These are phyloP conservation scores for Hypotaenidia okinawae DNA, from an alignment of 2,797 vertebrate species.

Conservation along the genomic window DNA sequence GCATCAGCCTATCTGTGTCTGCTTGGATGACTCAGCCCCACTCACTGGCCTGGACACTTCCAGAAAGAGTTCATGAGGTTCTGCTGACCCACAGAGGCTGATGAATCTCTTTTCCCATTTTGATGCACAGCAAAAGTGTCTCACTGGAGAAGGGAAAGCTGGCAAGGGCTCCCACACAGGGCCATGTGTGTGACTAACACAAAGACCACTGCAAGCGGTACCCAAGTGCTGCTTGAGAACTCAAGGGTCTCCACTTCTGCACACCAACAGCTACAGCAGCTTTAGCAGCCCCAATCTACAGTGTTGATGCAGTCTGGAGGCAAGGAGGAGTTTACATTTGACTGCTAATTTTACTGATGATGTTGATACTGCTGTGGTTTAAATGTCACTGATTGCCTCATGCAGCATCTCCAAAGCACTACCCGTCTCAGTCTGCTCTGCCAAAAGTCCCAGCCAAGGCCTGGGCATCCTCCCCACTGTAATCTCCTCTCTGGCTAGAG, in stretches of 20 bases:
- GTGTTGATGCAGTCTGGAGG: neutral
- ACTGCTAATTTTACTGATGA: neutral
- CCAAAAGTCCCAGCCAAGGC: neutral
- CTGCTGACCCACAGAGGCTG: constrained; percentile 31
- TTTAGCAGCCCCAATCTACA: neutral
- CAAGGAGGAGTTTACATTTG: neutral
- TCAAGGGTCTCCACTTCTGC: neutral
- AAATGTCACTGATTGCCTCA: neutral
- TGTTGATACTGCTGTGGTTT: neutral
- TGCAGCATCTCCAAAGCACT: neutral
- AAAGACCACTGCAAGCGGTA: neutral
- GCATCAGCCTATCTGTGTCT: neutral
- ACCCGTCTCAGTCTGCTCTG: neutral
- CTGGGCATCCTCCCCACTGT: neutral
- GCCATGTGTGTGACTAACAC: accelerated
- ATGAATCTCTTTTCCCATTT: neutral
- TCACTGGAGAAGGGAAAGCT: neutral
- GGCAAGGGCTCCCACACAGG: neutral
- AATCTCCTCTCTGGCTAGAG: neutral
- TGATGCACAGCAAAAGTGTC: neutral
- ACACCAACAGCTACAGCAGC: neutral
- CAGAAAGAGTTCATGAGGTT: constrained; percentile 28
- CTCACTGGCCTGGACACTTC: neutral
- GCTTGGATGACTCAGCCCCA: neutral
- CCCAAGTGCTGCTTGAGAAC: neutral